A percentile compares a stretch with the other conserved stretches of the same genome.
Evolutionary conservation across 1,140 invertebrate species (phyloP).

Genomic region (Maniola jurtina): DNA sequence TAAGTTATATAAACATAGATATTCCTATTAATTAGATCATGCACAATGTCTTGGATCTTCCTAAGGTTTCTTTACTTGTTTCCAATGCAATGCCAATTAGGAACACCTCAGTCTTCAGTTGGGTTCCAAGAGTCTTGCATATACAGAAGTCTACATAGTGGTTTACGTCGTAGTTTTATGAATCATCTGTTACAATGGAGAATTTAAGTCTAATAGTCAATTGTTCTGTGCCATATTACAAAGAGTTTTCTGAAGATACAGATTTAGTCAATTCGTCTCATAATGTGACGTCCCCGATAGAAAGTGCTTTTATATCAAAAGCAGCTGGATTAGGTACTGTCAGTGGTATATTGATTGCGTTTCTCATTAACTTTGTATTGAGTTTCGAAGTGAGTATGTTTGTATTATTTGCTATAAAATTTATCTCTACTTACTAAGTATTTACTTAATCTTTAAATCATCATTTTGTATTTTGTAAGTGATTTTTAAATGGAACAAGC

Average conservation of each 20-base stretch:
- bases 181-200: slow-evolving; percentile 24
- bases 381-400: slow-evolving; percentile 20
- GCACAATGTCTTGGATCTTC: slow-evolving; percentile 27
- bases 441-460: no score
- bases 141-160: slow-evolving; percentile 7
- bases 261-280: slow-evolving; percentile 4
- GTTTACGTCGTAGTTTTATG: neutral
- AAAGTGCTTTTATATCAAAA: slow-evolving; percentile 18
- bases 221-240: slow-evolving; percentile 20
- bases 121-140: slow-evolving; percentile 10
- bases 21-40: slow-evolving; percentile 37
- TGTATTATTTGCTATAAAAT: neutral
- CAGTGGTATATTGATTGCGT: slow-evolving; percentile 15
- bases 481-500: neutral
- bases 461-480: no score
- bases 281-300: slow-evolving; percentile 18
- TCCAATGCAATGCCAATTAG: slow-evolving; percentile 8
- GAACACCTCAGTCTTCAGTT: slow-evolving; percentile 30
- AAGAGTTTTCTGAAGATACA: slow-evolving; percentile 9
- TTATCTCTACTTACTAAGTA: neutral
- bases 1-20: slow-evolving; percentile 17
- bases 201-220: slow-evolving; percentile 26
- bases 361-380: slow-evolving; percentile 23
- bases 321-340: slow-evolving; percentile 22
- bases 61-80: slow-evolving; percentile 37